Evolutionary conservation across 2,113 vertebrate species (phyloP).

Genomic region (Menura novaehollandiae): DNA sequence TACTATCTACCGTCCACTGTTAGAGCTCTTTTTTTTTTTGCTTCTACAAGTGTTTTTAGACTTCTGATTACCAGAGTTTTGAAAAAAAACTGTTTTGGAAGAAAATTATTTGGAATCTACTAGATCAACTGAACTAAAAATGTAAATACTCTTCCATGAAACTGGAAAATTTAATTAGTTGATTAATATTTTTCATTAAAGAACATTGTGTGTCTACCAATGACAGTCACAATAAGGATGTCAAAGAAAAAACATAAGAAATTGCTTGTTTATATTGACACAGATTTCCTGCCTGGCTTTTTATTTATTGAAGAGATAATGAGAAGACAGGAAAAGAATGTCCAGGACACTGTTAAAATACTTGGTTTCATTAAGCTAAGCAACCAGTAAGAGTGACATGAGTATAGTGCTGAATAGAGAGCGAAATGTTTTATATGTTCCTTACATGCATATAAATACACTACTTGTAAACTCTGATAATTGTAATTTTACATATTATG

Average conservation of each 20-base stretch:
- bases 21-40: neutral
- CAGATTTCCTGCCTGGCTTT: neutral
- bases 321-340: neutral
- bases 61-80: neutral
- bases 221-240: neutral
- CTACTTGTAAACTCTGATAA: neutral
- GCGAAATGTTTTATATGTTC: neutral
- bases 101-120: neutral
- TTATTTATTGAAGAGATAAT: neutral
- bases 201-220: neutral
- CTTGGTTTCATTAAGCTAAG: neutral
- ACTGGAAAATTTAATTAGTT: neutral
- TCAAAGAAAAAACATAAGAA: neutral
- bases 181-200: neutral
- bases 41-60: neutral
- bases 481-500: neutral
- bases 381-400: neutral
- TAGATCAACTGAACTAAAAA: neutral
- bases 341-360: neutral
- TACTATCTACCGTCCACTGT: neutral
- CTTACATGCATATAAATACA: neutral
- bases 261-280: neutral
- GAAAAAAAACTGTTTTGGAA: neutral
- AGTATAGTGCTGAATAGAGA: neutral
- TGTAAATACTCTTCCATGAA: neutral